Evolutionary conservation across 2,797 vertebrate species (phyloP), one percentile per base, ranked within the genome.

Genomic region (Myotis myotis): DNA sequence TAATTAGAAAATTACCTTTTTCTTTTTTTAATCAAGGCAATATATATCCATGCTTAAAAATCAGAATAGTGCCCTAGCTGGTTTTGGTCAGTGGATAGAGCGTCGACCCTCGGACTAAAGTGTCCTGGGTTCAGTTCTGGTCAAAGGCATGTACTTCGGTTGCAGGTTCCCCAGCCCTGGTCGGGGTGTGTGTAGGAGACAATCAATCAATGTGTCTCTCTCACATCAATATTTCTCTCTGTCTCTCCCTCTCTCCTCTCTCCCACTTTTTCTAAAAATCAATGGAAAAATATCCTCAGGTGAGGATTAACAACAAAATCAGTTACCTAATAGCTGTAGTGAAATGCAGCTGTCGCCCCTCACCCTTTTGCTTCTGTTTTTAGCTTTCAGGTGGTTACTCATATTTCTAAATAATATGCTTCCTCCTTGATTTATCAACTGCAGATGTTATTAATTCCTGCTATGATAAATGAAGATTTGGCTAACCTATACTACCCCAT

Each of bases 11-110:
- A 70, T 53, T 20, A 13, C 23, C 71, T 83, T 76, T 88, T 85
- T 49, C 3, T 57, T 90, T 81, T 85, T 85, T 89, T n/a, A 85
- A 81, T 79, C 3, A 71, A 91, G 55, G 33, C 8, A 91, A 6
- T 86, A 66, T 64, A 57, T 81, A 89, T 64, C 6, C 16, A 55
- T 86, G n/a, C 22, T 86, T 94, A 47, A 86, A 92, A 80, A 47
- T 91, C 22, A 93, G 20, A 64, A 64, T 92, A 57, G 57, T 28
- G 57, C 23, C 57, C 57, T 60, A 12, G 23, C 23, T 60, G 57
- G 57, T 60, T 60, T 60, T 23, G 57, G 10, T 60, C 23, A 60
- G 23, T 60, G 57, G 57, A 28, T 60, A 60, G 57, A 25, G 57
- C 0, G 11, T 60, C 10, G 11, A 25, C 57, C 55, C 57, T 60